Conservation (phyloP, 2,113 vertebrate species). For the Neolamprologus hecqui region DNA sequence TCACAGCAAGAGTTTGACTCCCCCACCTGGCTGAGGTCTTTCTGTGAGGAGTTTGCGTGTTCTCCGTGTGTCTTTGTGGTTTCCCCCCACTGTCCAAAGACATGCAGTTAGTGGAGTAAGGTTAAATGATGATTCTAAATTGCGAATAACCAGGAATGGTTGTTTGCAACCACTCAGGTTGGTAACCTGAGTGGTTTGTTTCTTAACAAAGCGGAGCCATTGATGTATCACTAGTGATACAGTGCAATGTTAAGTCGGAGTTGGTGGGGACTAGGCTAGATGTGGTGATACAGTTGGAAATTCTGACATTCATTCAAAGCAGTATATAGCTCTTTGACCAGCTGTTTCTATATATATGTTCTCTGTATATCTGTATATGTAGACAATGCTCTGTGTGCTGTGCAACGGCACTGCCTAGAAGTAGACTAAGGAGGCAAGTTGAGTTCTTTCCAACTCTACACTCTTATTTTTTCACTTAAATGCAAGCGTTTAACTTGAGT, state of each 20-base stretch:
- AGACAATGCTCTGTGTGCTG: background rate
- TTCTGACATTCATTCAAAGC: background rate
- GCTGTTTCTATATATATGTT: background rate
- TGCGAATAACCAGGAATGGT: background rate
- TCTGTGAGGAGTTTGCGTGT: background rate
- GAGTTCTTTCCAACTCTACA: background rate
- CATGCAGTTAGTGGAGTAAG: background rate
- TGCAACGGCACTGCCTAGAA: background rate
- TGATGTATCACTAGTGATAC: background rate
- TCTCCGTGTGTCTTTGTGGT: background rate
- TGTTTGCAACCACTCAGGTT: background rate
- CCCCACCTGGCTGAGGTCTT: background rate
- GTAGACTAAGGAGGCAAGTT: background rate
- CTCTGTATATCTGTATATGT: background rate
- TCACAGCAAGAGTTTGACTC: background rate
- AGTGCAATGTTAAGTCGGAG: background rate
- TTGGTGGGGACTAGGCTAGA: background rate
- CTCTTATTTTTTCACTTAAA: background rate
- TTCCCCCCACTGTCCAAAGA: background rate
- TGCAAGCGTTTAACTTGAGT: fast-evolving
- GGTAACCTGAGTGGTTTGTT: background rate
- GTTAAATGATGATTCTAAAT: background rate
- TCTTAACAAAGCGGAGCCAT: background rate
- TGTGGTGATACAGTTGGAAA: background rate
- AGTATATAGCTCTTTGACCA: background rate